Evolutionary conservation across 2,797 vertebrate species (phyloP).

Genomic region (Darevskia mixta): DNA sequence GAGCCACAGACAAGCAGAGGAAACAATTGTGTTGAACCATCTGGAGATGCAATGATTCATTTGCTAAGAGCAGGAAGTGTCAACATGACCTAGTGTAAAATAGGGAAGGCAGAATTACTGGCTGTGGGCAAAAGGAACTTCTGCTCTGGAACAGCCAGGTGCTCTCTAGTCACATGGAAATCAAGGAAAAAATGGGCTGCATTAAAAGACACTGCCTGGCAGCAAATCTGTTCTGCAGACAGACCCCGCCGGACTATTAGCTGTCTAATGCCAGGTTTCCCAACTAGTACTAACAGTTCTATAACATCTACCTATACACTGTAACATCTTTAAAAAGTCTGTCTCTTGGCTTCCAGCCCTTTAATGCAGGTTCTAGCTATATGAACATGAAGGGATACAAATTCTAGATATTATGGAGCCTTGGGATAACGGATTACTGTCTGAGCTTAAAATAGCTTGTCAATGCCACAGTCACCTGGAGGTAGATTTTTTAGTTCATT

Average conservation of each 20-base stretch:
- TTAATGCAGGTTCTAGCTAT: not conserved
- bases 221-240: not conserved
- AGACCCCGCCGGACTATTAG: not conserved
- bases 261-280: not conserved
- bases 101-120: not conserved
- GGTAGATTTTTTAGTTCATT: not conserved
- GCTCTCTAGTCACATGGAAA: not conserved
- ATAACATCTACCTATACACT: not conserved
- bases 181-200: not conserved
- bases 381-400: not conserved
- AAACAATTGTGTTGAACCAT: not conserved
- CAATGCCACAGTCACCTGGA: too few species aligned
- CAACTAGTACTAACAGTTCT: not conserved
- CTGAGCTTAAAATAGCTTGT: not conserved
- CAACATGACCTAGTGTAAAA: slow-evolving; percentile 6
- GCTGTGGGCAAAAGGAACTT: not conserved
- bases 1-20: not conserved
- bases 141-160: not conserved
- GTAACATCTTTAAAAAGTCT: too few species aligned
- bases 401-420: not conserved
- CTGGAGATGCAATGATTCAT: not conserved
- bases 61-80: slow-evolving; percentile 15
- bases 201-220: not conserved
- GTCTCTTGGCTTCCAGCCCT: not conserved
- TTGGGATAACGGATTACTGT: too few species aligned